A percentile compares a stretch with the other conserved stretches of the same genome.
Evolutionary conservation across 2,888 invertebrate species (phyloP).

Genomic region (Dryobotodes eremita): DNA sequence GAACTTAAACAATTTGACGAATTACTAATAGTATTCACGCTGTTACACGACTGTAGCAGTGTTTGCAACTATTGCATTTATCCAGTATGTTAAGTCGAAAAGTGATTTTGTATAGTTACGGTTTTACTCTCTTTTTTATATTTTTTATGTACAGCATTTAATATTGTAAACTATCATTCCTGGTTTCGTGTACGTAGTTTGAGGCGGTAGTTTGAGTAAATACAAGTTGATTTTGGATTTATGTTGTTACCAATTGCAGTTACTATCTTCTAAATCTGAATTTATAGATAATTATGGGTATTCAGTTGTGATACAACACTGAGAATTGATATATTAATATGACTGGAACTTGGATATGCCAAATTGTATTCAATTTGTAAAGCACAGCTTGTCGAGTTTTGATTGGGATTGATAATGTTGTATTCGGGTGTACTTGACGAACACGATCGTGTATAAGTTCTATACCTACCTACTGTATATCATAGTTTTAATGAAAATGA

Average conservation of each 20-base stretch:
- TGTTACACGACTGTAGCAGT: conserved; percentile 79
- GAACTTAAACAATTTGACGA: conserved; percentile 77
- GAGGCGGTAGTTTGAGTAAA: conserved; percentile 69
- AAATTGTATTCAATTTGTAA: conserved; percentile 57
- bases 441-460: conserved; percentile 71
- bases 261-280: conserved; percentile 81
- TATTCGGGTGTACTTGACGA: conserved; percentile 52
- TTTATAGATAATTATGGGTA: conserved; percentile 69
- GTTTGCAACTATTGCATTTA: conserved; percentile 87
- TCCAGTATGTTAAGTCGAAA: conserved; percentile 84
- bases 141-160: conserved; percentile 88
- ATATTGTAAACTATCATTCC: conserved; percentile 86
- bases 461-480: conserved; percentile 74
- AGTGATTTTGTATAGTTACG: conserved; percentile 88
- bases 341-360: conserved; percentile 46
- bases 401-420: conserved; percentile 56
- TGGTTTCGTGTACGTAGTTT: conserved; percentile 74
- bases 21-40: conserved; percentile 84
- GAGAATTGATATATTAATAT: conserved; percentile 48
- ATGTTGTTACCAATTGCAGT: conserved; percentile 89
- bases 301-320: conserved; percentile 57
- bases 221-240: conserved; percentile 79
- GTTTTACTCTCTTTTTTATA: conserved; percentile 80
- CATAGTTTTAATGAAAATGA: conserved; percentile 86
- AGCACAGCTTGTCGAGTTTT: conserved; percentile 48